Percentiles rank a stretch among this genome's conserved stretches.
These are phyloP conservation scores for Rhineura floridana DNA, from an alignment of 2,113 vertebrate genomes.

Conservation along the genomic window DNA sequence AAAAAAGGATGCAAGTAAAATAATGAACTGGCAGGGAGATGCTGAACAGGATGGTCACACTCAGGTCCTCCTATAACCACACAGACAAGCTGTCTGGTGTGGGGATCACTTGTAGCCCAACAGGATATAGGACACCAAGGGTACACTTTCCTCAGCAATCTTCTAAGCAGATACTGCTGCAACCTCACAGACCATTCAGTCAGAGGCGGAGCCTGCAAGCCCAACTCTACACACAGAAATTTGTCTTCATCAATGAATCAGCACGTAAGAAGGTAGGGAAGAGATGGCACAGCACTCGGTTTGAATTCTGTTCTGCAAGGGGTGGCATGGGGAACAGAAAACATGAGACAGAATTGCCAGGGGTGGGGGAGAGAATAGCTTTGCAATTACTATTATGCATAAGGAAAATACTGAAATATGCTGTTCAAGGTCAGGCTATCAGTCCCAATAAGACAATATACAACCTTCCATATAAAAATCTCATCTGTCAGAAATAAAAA, in stretches of 20 bases:
- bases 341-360: background rate
- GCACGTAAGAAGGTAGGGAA: constrained; percentile 70
- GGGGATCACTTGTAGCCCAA: constrained; percentile 57
- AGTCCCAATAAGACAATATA: background rate
- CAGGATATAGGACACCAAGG: constrained; percentile 53
- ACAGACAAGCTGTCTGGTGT: constrained; percentile 58
- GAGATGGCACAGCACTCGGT: constrained; percentile 50
- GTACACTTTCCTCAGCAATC: constrained; percentile 69
- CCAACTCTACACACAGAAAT: constrained; percentile 65
- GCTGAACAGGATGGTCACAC: constrained; percentile 58
- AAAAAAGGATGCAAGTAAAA: constrained; percentile 11
- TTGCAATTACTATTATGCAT: background rate
- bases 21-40: constrained; percentile 33
- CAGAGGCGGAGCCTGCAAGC: constrained; percentile 82
- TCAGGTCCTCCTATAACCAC: constrained; percentile 71
- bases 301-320: constrained; percentile 6
- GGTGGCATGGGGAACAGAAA: background rate
- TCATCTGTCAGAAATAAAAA: background rate
- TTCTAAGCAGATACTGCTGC: constrained; percentile 81
- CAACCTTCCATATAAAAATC: background rate
- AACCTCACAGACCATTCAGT: constrained; percentile 79
- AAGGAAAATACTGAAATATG: background rate
- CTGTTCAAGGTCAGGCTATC: constrained; percentile 55
- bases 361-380: background rate
- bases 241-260: constrained; percentile 79